phyloP scores from a whole-genome alignment of 2,888 invertebrate species.

The Polietes domitor region DNA sequence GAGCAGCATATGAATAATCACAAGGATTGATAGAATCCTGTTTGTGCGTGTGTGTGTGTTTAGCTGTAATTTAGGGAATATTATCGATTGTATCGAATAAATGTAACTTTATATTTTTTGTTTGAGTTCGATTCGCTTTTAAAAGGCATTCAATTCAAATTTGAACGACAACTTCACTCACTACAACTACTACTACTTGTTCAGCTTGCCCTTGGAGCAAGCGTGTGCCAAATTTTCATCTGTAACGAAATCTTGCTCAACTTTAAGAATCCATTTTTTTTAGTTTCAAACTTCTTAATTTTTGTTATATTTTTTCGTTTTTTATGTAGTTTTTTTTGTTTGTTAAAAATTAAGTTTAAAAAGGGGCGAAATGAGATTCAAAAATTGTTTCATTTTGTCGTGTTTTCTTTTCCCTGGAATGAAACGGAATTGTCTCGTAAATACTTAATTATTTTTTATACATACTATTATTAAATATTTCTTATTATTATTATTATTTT shows the following conservation, averaged over 20 bases:
- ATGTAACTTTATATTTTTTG: conserved; percentile 22
- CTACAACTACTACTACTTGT: neutral
- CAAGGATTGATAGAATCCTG: conserved; percentile 41
- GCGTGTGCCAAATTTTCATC: conserved; percentile 61
- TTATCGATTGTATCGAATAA: neutral
- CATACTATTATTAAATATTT: conserved; percentile 47
- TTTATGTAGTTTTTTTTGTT: conserved; percentile 24
- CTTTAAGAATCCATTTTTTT: conserved; percentile 24
- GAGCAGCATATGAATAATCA: conserved; percentile 60
- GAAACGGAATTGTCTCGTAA: conserved; percentile 13
- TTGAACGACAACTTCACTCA: neutral
- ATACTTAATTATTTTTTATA: conserved; percentile 42
- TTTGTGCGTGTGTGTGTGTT: too few relatives aligned
- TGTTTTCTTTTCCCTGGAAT: neutral
- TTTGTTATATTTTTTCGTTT: conserved; percentile 25
- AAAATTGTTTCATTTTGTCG: conserved; percentile 26
- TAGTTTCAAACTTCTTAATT: neutral
- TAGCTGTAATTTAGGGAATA: conserved; percentile 32
- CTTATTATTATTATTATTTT: conserved; percentile 43
- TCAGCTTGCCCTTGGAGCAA: conserved; percentile 28
- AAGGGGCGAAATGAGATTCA: neutral
- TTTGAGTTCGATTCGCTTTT: conserved; percentile 46
- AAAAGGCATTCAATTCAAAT: conserved; percentile 4
- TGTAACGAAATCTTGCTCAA: conserved; percentile 37
- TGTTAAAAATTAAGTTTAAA: conserved; percentile 36